These are phyloP conservation scores for Ctenoplectra terminalis DNA, from an alignment of 1,140 invertebrate species.

Conservation along the genomic window DNA sequence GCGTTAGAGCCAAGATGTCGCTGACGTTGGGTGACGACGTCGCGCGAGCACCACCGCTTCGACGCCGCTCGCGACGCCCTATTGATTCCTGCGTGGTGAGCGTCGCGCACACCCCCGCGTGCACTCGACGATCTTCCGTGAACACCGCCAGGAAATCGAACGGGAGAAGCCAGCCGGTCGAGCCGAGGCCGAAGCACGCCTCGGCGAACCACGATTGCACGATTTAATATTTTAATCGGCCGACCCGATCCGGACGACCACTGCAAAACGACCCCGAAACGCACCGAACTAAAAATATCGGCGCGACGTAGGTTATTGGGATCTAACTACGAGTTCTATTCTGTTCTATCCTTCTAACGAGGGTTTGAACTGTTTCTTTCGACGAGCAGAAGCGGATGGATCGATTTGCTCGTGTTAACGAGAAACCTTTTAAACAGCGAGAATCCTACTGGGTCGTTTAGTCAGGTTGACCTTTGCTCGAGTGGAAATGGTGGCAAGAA, in stretches of 20 bases:
- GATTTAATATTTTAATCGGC: constrained; percentile 24
- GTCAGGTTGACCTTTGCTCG: background rate
- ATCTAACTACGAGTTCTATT: background rate
- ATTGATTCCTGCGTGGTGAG: constrained; percentile 75
- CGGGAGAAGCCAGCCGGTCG: constrained; percentile 8
- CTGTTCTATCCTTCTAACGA: too few relatives aligned
- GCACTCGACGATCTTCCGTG: constrained; percentile 20
- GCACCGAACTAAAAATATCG: constrained; percentile 3
- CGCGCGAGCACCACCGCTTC: constrained; percentile 33
- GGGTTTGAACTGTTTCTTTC: background rate
- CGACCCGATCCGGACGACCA: background rate
- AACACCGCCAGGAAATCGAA: constrained; percentile 27
- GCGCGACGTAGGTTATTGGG: too few relatives aligned
- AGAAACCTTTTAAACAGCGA: background rate
- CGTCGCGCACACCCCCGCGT: constrained; percentile 68
- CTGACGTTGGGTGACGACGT: constrained; percentile 63
- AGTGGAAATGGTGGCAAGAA: background rate
- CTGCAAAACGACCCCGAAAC: background rate
- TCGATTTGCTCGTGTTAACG: background rate
- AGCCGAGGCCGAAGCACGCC: background rate
- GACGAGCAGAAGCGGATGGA: background rate
- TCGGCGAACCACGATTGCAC: background rate
- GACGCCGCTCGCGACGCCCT: constrained; percentile 56
- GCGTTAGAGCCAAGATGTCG: constrained; percentile 55
- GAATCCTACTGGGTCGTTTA: background rate